Evolutionary conservation across 2,113 vertebrate genomes (phyloP).

Genomic region (Pan paniscus): DNA sequence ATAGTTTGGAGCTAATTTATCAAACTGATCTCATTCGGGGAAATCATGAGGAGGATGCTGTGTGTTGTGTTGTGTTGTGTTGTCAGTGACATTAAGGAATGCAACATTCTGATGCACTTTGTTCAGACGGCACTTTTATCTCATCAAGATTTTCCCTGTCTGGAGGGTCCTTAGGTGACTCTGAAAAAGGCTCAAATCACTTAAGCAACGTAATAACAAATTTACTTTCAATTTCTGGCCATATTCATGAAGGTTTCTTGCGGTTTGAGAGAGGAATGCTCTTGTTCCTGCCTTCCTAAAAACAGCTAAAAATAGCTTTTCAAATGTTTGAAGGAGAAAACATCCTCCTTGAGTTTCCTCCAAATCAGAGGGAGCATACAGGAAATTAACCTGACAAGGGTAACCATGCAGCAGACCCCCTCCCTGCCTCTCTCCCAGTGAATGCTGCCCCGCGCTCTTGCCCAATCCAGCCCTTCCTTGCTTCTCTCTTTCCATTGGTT

Average conservation of each 20-base stretch:
- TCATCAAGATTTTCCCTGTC: background rate
- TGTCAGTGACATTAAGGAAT: background rate
- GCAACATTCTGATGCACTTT: background rate
- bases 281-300: constrained; percentile 64
- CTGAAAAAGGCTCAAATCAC: background rate
- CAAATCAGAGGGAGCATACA: background rate
- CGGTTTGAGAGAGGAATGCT: constrained; percentile 70
- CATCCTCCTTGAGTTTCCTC: constrained; percentile 47
- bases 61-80: background rate
- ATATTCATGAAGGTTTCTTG: constrained; percentile 68
- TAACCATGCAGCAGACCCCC: background rate
- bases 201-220: constrained; percentile 46
- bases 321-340: constrained; percentile 64
- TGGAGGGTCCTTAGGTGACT: constrained; percentile 50
- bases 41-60: background rate
- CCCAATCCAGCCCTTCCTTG: background rate
- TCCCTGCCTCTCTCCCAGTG: background rate
- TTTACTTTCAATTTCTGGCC: constrained; percentile 58
- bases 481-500: background rate
- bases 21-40: background rate
- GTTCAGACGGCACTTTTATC: background rate
- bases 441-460: fast-evolving
- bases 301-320: constrained; percentile 66
- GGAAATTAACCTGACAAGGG: constrained; percentile 25
- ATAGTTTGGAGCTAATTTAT: background rate